Base-by-base conservation (phyloP, 2,113 vertebrate species). In the Peromyscus polionotus region DNA sequence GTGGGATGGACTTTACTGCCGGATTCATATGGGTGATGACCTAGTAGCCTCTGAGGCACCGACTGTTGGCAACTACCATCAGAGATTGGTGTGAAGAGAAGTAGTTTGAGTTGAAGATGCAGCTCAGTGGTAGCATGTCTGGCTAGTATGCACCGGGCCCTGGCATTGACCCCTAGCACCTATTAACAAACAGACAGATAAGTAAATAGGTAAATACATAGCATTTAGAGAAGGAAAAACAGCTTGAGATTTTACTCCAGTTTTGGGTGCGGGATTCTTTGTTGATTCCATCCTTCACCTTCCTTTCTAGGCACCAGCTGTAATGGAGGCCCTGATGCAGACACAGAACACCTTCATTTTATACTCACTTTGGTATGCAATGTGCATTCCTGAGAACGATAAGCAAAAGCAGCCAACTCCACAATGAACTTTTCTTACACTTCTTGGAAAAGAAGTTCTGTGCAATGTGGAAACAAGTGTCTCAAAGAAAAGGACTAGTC, bases 391-490 rank as follows among this genome's bases (percentile, higher is more conserved):
- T 83, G 61, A 80, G 88, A 54, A 86, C 0, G 4, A 13, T 26
- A 33, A 92, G 48, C 36, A 48, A 68, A 90, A 94, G 36, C 4
- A 67, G 80, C 20, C 42, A 16, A 88, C n/a, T 3, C 26, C 28
- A n/a, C 8, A 76, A 33, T 6, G 42, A 94, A 42, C 16, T 89
- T 86, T 76, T 72, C 26, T 85, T 14, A 33, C 12, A 86, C 24
- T n/a, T 70, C 26, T 89, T 86, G 28, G 90, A 42, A 92, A 80
- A 45, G 28, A 75, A 68, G n/a, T 91, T 94, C n/a, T 67, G 33
- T 51, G 22, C 57, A 63, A 48, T 13, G 31, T 89, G 24, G 24
- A 88, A 63, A 5, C 67, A 51, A 91, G 88, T 51, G 39, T 16
- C 48, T 75, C 39, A 93, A 94, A 84, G 81, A 20, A 90, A 96